Percentiles rank a stretch among this genome's conserved stretches.
Evolutionary conservation across 2,113 vertebrate species (phyloP).

Genomic region (Salminus brasiliensis): DNA sequence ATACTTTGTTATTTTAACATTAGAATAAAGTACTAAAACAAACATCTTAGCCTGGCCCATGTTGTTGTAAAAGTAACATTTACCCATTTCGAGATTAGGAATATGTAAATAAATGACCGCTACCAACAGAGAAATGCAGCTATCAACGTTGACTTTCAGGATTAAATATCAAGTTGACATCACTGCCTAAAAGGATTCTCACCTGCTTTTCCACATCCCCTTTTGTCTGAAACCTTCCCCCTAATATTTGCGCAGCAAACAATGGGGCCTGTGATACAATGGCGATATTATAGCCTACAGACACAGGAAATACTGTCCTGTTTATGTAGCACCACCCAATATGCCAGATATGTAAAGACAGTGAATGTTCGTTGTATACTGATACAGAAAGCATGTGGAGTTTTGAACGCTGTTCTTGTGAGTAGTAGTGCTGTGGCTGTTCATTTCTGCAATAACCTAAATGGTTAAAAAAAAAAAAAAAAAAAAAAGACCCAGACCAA

Average conservation of each 20-base stretch:
- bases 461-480: no score
- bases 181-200: neutral
- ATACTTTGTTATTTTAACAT: no score
- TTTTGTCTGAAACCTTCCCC: neutral
- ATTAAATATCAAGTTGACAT: neutral
- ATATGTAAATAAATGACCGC: neutral
- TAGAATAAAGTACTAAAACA: no score
- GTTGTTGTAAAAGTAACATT: no score
- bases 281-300: neutral
- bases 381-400: neutral
- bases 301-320: neutral
- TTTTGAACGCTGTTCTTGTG: neutral
- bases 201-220: neutral
- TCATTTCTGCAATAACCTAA: neutral
- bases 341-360: neutral
- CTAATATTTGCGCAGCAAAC: conserved; percentile 14
- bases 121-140: neutral
- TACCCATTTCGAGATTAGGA: neutral
- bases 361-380: neutral
- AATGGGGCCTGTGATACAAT: neutral
- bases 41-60: no score
- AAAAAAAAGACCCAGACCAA: no score
- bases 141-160: neutral
- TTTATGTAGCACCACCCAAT: neutral
- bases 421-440: neutral